phyloP scores from a whole-genome alignment of 2,113 vertebrate genomes.

The Spea multiplicata region DNA sequence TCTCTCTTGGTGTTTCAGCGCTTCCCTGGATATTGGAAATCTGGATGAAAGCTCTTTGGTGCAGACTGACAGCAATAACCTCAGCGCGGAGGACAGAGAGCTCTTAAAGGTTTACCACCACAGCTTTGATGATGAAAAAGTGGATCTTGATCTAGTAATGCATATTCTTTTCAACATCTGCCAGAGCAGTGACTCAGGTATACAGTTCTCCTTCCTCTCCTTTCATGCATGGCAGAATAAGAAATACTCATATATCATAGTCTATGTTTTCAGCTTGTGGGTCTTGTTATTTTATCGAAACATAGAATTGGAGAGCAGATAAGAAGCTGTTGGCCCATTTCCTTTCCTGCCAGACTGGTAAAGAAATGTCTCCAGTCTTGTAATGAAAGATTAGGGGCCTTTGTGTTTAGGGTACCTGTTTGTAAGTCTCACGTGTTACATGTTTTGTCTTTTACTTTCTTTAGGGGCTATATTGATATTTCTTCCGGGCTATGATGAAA shows the following conservation, averaged over 20 bases:
- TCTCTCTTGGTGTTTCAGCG: constrained; percentile 59
- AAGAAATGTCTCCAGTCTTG: no score
- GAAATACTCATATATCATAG: no score
- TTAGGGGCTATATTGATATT: constrained; percentile 89
- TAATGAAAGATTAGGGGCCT: no score
- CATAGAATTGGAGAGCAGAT: no score
- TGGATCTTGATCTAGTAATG: constrained; percentile 91
- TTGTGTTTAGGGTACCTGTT: no score
- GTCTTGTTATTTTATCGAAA: no score
- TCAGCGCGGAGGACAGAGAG: constrained; percentile 81
- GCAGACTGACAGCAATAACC: constrained; percentile 60
- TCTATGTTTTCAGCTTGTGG: no score
- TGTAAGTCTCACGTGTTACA: constrained; percentile 11
- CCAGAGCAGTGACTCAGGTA: constrained; percentile 77
- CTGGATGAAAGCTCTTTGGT: constrained; percentile 74
- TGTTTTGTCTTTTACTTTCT: constrained; percentile 43
- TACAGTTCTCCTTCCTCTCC: not conserved
- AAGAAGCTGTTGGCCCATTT: no score
- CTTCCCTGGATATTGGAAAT: constrained; percentile 67
- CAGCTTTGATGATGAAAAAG: constrained; percentile 87
- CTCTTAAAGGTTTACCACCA: constrained; percentile 84
- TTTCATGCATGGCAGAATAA: no score
- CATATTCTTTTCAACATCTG: constrained; percentile 86
- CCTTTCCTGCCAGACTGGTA: no score
- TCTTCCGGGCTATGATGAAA: constrained; percentile 93